Conservation (phyloP, 1,140 invertebrate genomes). For the Chlorops oryzae region DNA sequence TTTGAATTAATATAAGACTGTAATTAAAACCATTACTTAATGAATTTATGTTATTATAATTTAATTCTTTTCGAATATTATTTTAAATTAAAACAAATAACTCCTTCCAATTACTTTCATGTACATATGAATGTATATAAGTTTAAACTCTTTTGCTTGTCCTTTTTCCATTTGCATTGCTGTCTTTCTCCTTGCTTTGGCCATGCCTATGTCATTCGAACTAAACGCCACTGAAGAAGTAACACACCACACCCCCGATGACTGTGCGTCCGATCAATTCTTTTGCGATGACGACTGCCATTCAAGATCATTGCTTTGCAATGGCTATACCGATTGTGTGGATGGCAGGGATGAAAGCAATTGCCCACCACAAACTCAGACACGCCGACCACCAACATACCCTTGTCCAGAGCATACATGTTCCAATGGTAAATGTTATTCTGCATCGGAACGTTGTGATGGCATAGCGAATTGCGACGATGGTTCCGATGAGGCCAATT, state of each 20-base stretch:
- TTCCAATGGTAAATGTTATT: conserved; percentile 38
- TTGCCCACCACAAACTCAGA: conserved; percentile 40
- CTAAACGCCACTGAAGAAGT: conserved; percentile 40
- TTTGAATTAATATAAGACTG: too few relatives aligned
- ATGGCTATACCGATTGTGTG: conserved; percentile 63
- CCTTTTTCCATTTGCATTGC: too few relatives aligned
- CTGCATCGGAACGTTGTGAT: conserved; percentile 51
- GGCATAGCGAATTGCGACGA: conserved; percentile 56
- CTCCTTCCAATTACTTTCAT: too few relatives aligned
- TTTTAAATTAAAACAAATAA: too few relatives aligned
- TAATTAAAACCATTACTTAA: too few relatives aligned
- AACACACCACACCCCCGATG: conserved; percentile 34
- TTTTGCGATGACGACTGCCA: conserved; percentile 50
- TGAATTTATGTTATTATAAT: too few relatives aligned
- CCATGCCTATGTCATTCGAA: too few relatives aligned
- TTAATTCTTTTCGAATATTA: too few relatives aligned
- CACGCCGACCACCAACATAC: conserved; percentile 10
- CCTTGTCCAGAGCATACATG: conserved; percentile 39
- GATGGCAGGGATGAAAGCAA: conserved; percentile 64
- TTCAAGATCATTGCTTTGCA: conserved; percentile 53
- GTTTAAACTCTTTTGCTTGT: too few relatives aligned
- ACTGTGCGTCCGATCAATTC: conserved; percentile 46
- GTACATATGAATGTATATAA: too few relatives aligned
- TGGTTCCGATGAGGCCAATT: conserved; percentile 56
- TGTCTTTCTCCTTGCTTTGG: too few relatives aligned